A percentile compares a stretch with the other conserved stretches of the same genome.
These are phyloP conservation scores for Chelidonichthys spinosus DNA, from an alignment of 2,797 vertebrate genomes.

Conservation along the genomic window DNA sequence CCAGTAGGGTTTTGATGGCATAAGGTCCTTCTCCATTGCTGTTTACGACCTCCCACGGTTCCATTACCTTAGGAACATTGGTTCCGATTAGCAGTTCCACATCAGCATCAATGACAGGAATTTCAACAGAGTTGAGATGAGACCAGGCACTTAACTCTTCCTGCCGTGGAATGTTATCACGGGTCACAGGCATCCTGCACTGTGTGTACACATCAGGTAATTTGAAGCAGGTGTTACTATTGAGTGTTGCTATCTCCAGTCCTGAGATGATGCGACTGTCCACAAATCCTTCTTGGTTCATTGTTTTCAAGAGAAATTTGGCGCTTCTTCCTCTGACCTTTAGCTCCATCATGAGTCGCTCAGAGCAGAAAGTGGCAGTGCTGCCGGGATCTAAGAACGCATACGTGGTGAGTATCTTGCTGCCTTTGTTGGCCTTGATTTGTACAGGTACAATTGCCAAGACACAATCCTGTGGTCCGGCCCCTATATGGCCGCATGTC, in stretches of 20 bases:
- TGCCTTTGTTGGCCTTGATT: too few relatives aligned
- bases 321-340: background rate
- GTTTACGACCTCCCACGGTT: background rate
- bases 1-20: too few relatives aligned
- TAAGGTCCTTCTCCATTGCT: too few relatives aligned
- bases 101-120: conserved; percentile 7
- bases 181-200: background rate
- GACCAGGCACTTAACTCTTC: conserved; percentile 11
- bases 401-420: too few relatives aligned
- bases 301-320: conserved; percentile 9
- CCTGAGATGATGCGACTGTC: conserved; percentile 7
- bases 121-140: background rate
- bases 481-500: too few relatives aligned
- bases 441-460: too few relatives aligned
- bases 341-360: conserved; percentile 2
- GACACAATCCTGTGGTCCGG: too few relatives aligned
- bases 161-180: conserved; percentile 10
- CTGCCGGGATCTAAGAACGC: conserved; percentile 27
- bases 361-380: too few relatives aligned
- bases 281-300: background rate
- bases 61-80: too few relatives aligned
- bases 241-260: conserved; percentile 6
- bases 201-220: conserved; percentile 13
- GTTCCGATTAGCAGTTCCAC: conserved; percentile 7
- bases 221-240: conserved; percentile 3